phyloP scores from a whole-genome alignment of 2,888 invertebrate species.

The Conops quadrifasciatus region DNA sequence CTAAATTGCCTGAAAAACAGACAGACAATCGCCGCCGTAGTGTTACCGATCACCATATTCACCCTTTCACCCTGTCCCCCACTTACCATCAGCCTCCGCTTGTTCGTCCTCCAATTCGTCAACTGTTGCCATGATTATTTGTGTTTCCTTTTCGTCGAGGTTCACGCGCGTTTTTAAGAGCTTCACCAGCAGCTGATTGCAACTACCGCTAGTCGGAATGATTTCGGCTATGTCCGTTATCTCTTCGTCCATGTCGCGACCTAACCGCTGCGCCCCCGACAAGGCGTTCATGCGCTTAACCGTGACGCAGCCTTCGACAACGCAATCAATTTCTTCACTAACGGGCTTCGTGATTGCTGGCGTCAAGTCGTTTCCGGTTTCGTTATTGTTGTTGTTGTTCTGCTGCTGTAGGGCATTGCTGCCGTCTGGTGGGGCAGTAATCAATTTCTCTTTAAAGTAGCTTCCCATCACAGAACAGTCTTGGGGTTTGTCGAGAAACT shows the following conservation, averaged over 20 bases:
- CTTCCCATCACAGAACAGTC: constrained; percentile 51
- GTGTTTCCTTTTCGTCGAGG: constrained; percentile 46
- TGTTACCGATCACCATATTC: neutral
- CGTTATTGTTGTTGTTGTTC: constrained; percentile 44
- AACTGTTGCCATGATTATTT: constrained; percentile 58
- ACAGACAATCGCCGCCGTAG: neutral
- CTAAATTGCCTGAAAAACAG: constrained; percentile 43
- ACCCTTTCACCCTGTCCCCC: no score
- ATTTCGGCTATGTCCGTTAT: constrained; percentile 68
- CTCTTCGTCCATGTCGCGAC: constrained; percentile 46
- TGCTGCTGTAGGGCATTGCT: constrained; percentile 37
- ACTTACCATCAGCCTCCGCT: constrained; percentile 46
- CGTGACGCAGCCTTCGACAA: constrained; percentile 57
- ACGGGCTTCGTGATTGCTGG: constrained; percentile 61
- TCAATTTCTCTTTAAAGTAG: constrained; percentile 54
- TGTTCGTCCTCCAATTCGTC: constrained; percentile 50
- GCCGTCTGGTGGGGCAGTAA: constrained; percentile 47
- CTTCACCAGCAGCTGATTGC: constrained; percentile 72
- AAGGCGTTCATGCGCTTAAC: constrained; percentile 58
- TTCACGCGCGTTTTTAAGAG: constrained; percentile 54
- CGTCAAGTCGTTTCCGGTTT: constrained; percentile 54
- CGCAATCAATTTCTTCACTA: constrained; percentile 58
- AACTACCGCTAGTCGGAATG: constrained; percentile 73
- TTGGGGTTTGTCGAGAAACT: constrained; percentile 50
- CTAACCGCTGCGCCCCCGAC: constrained; percentile 32